Conservation (phyloP, 2,797 vertebrate genomes). For the Amniataba percoides region DNA sequence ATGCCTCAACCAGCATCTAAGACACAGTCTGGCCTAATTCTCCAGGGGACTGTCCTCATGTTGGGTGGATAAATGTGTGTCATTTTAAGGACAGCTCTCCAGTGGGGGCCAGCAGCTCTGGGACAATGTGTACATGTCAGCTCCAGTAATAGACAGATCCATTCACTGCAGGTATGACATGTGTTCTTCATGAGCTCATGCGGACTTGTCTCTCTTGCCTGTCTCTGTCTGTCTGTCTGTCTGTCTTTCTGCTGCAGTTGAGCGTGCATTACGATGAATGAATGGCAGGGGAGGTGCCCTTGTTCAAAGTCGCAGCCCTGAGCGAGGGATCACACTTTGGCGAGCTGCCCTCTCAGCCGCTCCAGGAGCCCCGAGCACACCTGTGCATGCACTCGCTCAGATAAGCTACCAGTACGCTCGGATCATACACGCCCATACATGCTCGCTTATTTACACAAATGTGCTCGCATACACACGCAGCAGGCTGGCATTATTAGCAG, state of each 20-base stretch:
- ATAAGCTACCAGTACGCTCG: slow-evolving; percentile 9
- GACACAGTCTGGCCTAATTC: slow-evolving; percentile 59
- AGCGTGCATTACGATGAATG: slow-evolving; percentile 53
- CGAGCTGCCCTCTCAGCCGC: slow-evolving; percentile 55
- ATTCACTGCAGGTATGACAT: slow-evolving; percentile 51
- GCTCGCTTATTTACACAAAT: slow-evolving; percentile 20
- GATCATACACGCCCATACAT: neutral
- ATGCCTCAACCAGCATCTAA: slow-evolving; percentile 25
- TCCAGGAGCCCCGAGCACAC: slow-evolving; percentile 41
- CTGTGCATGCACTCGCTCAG: slow-evolving; percentile 21
- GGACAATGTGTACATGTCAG: slow-evolving; percentile 76
- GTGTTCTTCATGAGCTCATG: slow-evolving; percentile 26
- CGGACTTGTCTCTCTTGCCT: slow-evolving; percentile 14
- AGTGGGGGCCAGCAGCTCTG: slow-evolving; percentile 57
- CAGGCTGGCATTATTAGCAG: slow-evolving; percentile 33
- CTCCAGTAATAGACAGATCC: slow-evolving; percentile 65
- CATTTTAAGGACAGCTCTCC: slow-evolving; percentile 69
- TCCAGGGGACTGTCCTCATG: slow-evolving; percentile 77
- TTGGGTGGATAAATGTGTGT: slow-evolving; percentile 81
- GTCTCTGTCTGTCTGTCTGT: neutral
- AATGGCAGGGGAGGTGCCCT: slow-evolving; percentile 47
- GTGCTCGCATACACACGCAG: slow-evolving; percentile 30
- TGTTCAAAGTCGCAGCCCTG: slow-evolving; percentile 66
- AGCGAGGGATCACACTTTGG: slow-evolving; percentile 59
- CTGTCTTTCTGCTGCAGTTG: slow-evolving; percentile 15